A percentile compares a stretch with the other conserved stretches of the same genome.
Evolutionary conservation across 2,113 vertebrate genomes (phyloP).

Genomic region (Neodon shergylaensis): DNA sequence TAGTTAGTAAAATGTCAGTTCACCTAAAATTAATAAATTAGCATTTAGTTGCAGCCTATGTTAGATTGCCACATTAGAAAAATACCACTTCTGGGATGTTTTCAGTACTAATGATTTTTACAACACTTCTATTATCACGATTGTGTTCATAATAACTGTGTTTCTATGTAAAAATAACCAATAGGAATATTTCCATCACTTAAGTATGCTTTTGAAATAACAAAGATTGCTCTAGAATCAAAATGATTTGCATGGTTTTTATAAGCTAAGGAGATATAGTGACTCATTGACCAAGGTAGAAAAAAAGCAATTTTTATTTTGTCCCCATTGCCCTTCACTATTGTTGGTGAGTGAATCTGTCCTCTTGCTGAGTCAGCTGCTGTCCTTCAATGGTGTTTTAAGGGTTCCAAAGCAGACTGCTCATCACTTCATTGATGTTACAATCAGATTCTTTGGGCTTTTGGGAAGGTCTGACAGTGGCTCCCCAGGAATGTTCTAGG

Average conservation of each 20-base stretch:
- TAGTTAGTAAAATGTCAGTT: conserved; percentile 54
- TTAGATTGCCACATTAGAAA: conserved; percentile 50
- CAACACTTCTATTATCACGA: conserved; percentile 24
- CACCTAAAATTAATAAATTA: conserved; percentile 57
- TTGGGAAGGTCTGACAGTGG: not conserved
- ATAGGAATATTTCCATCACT: not conserved
- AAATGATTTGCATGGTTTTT: conserved; percentile 30
- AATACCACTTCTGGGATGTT: conserved; percentile 69
- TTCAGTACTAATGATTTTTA: conserved; percentile 62
- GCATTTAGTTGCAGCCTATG: not conserved
- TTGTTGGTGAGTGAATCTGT: not conserved
- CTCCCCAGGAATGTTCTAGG: not conserved
- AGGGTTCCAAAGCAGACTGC: not conserved
- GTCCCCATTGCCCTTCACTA: not conserved
- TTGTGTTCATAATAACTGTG: conserved; percentile 49
- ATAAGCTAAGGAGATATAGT: not conserved
- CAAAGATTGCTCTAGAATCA: not conserved
- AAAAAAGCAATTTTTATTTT: too few species aligned
- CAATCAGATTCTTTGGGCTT: not conserved
- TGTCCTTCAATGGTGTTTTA: not conserved
- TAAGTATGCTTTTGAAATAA: not conserved
- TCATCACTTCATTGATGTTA: not conserved
- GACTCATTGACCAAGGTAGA: not conserved
- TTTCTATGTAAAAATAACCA: conserved; percentile 21
- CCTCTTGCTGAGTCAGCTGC: not conserved